phyloP scores from a whole-genome alignment of 2,888 invertebrate genomes.

The Cheilosia vernalis region DNA sequence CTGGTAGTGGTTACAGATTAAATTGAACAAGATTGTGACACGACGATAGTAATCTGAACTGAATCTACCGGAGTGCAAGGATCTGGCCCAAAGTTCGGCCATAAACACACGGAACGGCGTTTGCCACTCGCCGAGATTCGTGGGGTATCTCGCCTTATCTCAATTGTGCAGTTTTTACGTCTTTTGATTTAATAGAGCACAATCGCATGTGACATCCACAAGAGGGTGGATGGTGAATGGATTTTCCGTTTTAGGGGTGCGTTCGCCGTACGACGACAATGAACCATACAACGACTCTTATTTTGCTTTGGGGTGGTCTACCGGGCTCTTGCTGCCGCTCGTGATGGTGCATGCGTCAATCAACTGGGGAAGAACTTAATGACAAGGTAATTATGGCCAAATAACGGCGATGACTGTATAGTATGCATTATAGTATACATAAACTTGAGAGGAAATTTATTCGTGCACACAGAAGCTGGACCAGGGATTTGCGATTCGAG shows the following conservation, averaged over 20 bases:
- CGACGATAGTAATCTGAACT: slow-evolving; percentile 76
- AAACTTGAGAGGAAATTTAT: slow-evolving; percentile 45
- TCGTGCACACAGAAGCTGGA: slow-evolving; percentile 65
- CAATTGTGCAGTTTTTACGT: slow-evolving; percentile 82
- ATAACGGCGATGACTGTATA: slow-evolving; percentile 30
- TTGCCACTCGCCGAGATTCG: slow-evolving; percentile 77
- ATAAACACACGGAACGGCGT: slow-evolving; percentile 70
- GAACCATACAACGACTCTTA: slow-evolving; percentile 24
- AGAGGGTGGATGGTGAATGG: slow-evolving; percentile 53
- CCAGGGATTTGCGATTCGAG: slow-evolving; percentile 31
- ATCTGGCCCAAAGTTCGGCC: slow-evolving; percentile 49
- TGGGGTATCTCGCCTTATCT: slow-evolving; percentile 83
- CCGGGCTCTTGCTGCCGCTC: slow-evolving; percentile 1
- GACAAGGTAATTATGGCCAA: slow-evolving; percentile 73
- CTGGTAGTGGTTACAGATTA: slow-evolving; percentile 76
- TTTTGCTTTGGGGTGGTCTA: slow-evolving; percentile 39
- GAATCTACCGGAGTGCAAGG: slow-evolving; percentile 60
- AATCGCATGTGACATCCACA: slow-evolving; percentile 71
- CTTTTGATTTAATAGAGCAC: slow-evolving; percentile 75
- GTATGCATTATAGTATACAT: no score
- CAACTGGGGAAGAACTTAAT: slow-evolving; percentile 69
- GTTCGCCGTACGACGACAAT: slow-evolving; percentile 26
- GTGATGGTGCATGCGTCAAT: slow-evolving; percentile 74
- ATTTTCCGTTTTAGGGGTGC: slow-evolving; percentile 51
- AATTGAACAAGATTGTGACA: slow-evolving; percentile 81